These are phyloP conservation scores for Pseudopipra pipra DNA, from an alignment of 2,113 vertebrate genomes.

Conservation along the genomic window DNA sequence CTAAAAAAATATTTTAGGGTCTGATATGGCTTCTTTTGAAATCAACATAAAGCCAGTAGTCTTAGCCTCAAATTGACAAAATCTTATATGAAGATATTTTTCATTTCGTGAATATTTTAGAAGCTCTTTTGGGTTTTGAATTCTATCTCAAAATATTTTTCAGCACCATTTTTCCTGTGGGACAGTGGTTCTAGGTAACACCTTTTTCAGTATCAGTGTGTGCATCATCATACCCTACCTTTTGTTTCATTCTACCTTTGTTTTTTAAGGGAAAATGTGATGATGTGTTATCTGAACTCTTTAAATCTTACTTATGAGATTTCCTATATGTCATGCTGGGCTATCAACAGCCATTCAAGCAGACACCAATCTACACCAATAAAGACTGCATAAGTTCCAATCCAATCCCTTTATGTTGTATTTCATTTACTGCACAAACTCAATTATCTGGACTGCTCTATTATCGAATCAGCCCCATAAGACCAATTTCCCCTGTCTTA, in stretches of 20 bases:
- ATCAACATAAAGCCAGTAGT: neutral
- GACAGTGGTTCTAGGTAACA: neutral
- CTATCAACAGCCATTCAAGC: neutral
- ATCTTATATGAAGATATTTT: neutral
- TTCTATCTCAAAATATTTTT: neutral
- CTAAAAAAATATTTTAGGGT: neutral
- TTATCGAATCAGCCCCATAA: neutral
- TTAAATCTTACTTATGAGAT: neutral
- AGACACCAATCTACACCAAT: neutral
- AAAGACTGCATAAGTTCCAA: neutral
- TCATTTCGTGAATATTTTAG: neutral
- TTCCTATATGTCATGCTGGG: neutral
- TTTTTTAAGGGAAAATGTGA: neutral
- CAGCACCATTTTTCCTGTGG: neutral
- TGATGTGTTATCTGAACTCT: neutral
- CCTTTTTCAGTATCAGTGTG: neutral
- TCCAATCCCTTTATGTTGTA: neutral
- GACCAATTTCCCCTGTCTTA: neutral
- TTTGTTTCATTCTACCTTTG: neutral
- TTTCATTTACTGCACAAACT: constrained; percentile 19
- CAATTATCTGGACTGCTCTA: constrained; percentile 5
- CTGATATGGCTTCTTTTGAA: neutral
- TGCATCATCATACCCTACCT: neutral
- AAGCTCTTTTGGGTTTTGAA: neutral
- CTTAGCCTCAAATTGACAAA: neutral